Percentiles rank a stretch among this genome's conserved stretches.
Conservation (phyloP, 2,888 invertebrate genomes). For the Diarsia rubi region DNA sequence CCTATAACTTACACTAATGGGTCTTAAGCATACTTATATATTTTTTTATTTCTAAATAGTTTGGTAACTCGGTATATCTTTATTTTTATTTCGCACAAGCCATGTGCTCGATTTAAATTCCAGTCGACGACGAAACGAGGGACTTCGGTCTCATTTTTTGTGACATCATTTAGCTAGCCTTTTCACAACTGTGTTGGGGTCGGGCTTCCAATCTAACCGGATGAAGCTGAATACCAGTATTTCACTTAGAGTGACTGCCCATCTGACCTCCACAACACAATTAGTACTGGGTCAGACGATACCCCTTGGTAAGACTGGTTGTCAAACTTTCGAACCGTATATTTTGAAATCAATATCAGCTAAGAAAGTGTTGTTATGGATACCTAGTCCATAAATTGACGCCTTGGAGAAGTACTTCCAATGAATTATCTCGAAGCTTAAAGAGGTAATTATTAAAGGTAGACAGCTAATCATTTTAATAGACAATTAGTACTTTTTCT, state of each 20-base stretch:
- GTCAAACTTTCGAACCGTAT: too few species aligned
- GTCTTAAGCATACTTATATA: not conserved
- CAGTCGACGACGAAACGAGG: not conserved
- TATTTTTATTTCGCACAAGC: not conserved
- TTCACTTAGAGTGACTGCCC: too few species aligned
- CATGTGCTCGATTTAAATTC: not conserved
- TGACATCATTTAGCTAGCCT: too few species aligned
- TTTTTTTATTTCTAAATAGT: slow-evolving; percentile 3
- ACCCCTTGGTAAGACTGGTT: too few species aligned
- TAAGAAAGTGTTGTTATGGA: not conserved
- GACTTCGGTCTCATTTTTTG: too few species aligned
- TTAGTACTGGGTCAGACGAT: too few species aligned
- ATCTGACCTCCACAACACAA: too few species aligned
- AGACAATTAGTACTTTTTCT: slow-evolving; percentile 17
- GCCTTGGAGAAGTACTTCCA: not conserved
- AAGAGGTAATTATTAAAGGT: not conserved
- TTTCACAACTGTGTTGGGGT: too few species aligned
- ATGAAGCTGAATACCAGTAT: too few species aligned
- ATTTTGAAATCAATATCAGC: not conserved
- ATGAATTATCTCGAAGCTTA: not conserved
- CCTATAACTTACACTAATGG: not conserved
- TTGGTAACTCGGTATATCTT: not conserved
- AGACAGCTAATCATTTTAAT: slow-evolving; percentile 5
- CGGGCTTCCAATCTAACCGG: too few species aligned
- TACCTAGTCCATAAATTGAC: not conserved